These are phyloP conservation scores for Tylochromis polylepis DNA, from an alignment of 2,113 vertebrate genomes.

Conservation along the genomic window DNA sequence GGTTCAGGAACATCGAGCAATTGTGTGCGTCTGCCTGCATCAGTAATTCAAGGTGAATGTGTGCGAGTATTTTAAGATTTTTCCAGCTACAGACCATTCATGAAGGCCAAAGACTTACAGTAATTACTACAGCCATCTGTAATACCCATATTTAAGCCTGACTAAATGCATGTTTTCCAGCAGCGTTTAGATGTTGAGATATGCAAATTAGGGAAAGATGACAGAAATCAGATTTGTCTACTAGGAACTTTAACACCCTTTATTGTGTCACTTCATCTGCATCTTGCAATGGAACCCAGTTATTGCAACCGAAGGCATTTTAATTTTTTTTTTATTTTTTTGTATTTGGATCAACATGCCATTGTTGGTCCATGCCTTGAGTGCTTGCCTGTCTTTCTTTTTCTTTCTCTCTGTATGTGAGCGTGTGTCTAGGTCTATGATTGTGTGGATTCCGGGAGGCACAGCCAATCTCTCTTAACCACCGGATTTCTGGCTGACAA, in stretches of 20 bases:
- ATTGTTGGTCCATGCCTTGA: neutral
- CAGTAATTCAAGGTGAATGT: constrained; percentile 23
- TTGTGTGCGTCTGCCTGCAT: constrained; percentile 1
- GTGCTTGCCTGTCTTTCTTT: neutral
- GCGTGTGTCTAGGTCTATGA: neutral
- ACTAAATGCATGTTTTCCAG: neutral
- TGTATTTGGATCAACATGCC: neutral
- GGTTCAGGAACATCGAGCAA: neutral
- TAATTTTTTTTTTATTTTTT: neutral
- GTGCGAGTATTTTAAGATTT: constrained; percentile 16
- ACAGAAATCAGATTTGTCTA: neutral
- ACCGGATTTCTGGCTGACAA: neutral
- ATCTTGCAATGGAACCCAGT: neutral
- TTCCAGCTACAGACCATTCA: neutral
- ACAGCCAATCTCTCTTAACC: neutral
- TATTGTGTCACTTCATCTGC: neutral
- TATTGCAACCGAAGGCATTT: neutral
- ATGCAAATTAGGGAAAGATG: neutral
- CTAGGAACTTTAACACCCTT: neutral
- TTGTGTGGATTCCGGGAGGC: neutral
- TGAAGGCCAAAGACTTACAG: neutral
- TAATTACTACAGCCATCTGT: neutral
- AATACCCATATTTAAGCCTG: constrained; percentile 10
- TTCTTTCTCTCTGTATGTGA: neutral
- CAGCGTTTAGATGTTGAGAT: neutral